These are phyloP conservation scores for Terebella lapidaria DNA, from an alignment of 2,888 invertebrate genomes.

Conservation along the genomic window DNA sequence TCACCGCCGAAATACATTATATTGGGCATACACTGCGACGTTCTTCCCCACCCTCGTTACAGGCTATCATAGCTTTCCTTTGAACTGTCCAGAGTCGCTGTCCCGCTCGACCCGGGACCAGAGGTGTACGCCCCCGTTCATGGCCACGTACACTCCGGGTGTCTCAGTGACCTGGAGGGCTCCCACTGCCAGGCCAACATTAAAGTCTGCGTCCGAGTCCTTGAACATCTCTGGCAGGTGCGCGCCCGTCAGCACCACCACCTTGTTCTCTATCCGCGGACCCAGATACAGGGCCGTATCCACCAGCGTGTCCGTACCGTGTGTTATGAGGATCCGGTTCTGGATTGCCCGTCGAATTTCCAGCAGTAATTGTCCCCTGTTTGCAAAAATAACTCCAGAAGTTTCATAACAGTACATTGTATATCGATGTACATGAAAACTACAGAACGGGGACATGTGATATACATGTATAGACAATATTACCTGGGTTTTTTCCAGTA, in stretches of 20 bases:
- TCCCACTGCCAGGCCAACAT: slow-evolving; percentile 33
- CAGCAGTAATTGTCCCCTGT: too few relatives aligned
- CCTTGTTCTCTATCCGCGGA: slow-evolving; percentile 11
- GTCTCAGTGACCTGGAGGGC: slow-evolving; percentile 19
- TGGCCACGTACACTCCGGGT: slow-evolving; percentile 30
- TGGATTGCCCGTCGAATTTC: too few relatives aligned
- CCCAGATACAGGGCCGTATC: slow-evolving; percentile 29
- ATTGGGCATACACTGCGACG: too few relatives aligned
- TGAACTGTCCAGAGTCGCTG: slow-evolving; percentile 12
- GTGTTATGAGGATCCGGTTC: slow-evolving; percentile 30
- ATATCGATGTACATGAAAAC: too few relatives aligned
- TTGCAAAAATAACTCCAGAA: too few relatives aligned
- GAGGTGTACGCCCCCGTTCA: slow-evolving; percentile 25
- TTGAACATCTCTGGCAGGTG: slow-evolving; percentile 32
- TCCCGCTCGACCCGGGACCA: slow-evolving; percentile 18
- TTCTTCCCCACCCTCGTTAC: too few relatives aligned
- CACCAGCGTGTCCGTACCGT: slow-evolving; percentile 36
- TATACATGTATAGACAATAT: too few relatives aligned
- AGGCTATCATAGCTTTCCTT: too few relatives aligned
- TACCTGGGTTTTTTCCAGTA: too few relatives aligned
- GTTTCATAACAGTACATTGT: too few relatives aligned
- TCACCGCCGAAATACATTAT: too few relatives aligned
- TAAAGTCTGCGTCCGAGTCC: slow-evolving; percentile 36
- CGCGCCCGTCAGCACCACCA: slow-evolving; percentile 30
- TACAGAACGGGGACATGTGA: too few relatives aligned